These are phyloP conservation scores for Oxyura jamaicensis DNA, from an alignment of 2,113 vertebrate genomes.

Conservation along the genomic window DNA sequence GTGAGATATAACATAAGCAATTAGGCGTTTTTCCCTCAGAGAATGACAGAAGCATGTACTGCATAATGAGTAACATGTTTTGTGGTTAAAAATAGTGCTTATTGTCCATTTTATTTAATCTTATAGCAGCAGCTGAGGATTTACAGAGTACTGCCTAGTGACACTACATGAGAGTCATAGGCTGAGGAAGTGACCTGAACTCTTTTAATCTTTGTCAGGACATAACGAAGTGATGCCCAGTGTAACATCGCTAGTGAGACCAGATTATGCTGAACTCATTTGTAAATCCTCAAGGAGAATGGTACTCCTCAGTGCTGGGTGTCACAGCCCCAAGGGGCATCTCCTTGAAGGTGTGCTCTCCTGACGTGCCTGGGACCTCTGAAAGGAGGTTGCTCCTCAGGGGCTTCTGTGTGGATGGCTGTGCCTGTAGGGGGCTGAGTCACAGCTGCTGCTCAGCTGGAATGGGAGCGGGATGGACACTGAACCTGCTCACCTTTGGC, in stretches of 20 bases:
- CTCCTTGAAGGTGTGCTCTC: not conserved
- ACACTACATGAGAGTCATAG: not conserved
- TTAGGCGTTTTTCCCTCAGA: not conserved
- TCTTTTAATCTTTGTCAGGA: not conserved
- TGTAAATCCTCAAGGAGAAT: not conserved
- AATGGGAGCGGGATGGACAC: not conserved
- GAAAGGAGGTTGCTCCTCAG: not conserved
- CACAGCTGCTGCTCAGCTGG: accelerated
- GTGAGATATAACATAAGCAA: not conserved
- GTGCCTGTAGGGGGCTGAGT: not conserved
- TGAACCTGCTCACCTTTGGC: not conserved
- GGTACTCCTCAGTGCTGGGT: not conserved
- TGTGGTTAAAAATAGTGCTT: slow-evolving; percentile 5
- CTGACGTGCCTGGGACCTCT: not conserved
- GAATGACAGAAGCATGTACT: not conserved
- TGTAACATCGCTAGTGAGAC: not conserved
- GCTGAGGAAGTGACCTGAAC: not conserved
- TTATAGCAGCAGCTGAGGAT: not conserved
- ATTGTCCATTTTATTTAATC: not conserved
- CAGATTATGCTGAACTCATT: not conserved
- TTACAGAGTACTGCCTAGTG: not conserved
- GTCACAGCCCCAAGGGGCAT: not conserved
- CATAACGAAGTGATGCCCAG: not conserved
- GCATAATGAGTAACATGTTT: not conserved
- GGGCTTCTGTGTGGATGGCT: not conserved